A percentile compares a stretch with the other conserved stretches of the same genome.
Evolutionary conservation across 2,113 vertebrate species (phyloP).

Genomic region (Solea senegalensis): DNA sequence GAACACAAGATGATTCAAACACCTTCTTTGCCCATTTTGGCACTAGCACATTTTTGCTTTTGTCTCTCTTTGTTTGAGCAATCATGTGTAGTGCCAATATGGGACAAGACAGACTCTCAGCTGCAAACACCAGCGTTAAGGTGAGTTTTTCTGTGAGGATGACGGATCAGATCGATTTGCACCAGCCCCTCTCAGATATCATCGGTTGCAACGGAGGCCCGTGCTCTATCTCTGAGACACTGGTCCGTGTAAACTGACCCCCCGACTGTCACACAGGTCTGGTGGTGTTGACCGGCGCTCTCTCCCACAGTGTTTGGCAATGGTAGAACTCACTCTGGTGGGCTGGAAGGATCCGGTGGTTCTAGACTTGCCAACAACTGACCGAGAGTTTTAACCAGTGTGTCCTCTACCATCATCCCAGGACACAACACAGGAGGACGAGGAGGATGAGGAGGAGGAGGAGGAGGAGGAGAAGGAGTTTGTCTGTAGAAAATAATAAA

Average conservation of each 20-base stretch:
- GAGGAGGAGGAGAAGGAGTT: neutral
- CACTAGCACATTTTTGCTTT: conserved; percentile 99
- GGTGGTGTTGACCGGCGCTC: conserved; percentile 37
- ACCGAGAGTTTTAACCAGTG: conserved; percentile 70
- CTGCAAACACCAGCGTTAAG: conserved; percentile 3
- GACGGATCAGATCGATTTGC: conserved; percentile 52
- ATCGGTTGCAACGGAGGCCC: conserved; percentile 52
- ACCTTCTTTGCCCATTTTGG: conserved; percentile 93
- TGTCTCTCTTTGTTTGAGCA: conserved; percentile 88
- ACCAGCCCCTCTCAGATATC: conserved; percentile 48
- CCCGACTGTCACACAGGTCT: conserved; percentile 15
- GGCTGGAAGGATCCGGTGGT: conserved; percentile 98
- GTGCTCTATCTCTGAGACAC: conserved; percentile 32
- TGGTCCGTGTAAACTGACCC: conserved; percentile 55
- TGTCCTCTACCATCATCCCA: neutral
- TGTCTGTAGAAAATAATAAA: neutral
- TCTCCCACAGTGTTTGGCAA: conserved; percentile 95
- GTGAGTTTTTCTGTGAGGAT: conserved; percentile 7
- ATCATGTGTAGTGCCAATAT: conserved; percentile 99
- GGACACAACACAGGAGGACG: conserved; percentile 18
- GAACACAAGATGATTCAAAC: neutral
- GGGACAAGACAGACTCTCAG: conserved; percentile 83
- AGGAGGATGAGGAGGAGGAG: neutral
- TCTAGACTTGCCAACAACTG: conserved; percentile 99
- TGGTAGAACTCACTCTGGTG: conserved; percentile 99